Evolutionary conservation across 2,797 vertebrate genomes (phyloP).

Genomic region (Mormyrops attenuatus): DNA sequence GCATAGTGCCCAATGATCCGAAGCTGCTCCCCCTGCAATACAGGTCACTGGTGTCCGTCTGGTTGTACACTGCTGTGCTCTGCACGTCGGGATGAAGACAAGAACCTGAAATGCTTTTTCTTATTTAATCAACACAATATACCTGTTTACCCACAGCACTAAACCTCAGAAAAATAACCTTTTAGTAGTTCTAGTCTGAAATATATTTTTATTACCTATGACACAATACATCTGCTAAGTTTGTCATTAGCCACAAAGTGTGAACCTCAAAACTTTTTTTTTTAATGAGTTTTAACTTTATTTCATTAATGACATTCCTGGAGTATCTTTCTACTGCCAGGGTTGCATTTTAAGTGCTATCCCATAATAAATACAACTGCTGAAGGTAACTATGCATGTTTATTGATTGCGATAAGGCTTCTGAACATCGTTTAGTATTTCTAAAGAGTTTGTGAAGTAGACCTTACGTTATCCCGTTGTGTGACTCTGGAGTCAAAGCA

Average conservation of each 20-base stretch:
- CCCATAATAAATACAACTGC: conserved; percentile 1
- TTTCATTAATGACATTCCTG: conserved; percentile 1
- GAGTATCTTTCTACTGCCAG: neutral
- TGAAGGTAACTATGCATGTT: neutral
- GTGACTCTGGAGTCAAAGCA: neutral
- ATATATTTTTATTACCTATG: neutral
- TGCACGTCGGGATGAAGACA: neutral
- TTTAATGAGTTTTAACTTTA: neutral
- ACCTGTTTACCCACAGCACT: neutral
- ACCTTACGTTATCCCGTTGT: neutral
- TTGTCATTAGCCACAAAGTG: neutral
- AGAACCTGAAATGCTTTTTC: neutral
- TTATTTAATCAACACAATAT: neutral
- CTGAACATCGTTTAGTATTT: neutral
- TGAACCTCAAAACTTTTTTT: neutral
- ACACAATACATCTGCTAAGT: neutral
- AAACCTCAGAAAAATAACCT: neutral
- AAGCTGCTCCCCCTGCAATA: neutral
- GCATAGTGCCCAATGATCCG: neutral
- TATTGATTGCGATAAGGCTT: conserved; percentile 8
- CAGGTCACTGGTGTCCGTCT: neutral
- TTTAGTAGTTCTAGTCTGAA: neutral
- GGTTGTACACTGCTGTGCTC: neutral
- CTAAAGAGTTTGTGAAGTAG: neutral
- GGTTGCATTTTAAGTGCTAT: neutral